phyloP scores from a whole-genome alignment of 2,113 vertebrate species.

The Edolisoma coerulescens region DNA sequence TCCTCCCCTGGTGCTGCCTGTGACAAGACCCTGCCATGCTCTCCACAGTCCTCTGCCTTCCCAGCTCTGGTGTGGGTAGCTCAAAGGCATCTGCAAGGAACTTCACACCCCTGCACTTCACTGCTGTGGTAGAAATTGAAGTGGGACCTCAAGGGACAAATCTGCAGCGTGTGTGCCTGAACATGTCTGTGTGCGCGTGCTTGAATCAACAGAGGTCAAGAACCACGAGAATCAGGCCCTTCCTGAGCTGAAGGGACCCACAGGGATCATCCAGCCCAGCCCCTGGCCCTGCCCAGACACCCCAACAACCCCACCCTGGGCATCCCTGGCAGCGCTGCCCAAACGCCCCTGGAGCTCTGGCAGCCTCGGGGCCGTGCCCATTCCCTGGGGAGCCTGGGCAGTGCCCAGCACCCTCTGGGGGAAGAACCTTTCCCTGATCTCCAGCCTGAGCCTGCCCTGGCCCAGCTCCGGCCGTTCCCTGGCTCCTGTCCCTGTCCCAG shows the following conservation, averaged over 20 bases:
- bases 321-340: not conserved
- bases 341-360: not conserved
- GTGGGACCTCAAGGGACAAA: not conserved
- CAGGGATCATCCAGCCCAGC: not conserved
- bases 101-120: not conserved
- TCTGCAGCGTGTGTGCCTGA: rapidly evolving
- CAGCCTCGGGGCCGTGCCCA: not conserved
- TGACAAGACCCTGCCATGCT: not conserved
- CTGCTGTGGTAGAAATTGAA: not conserved
- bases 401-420: not conserved
- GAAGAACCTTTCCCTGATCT: not conserved
- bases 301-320: not conserved
- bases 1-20: not conserved
- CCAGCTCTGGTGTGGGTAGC: not conserved
- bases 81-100: not conserved
- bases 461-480: not conserved
- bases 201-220: not conserved
- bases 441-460: not conserved
- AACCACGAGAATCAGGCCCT: not conserved
- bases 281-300: not conserved
- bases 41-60: not conserved
- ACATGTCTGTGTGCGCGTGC: not conserved
- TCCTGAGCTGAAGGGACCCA: not conserved
- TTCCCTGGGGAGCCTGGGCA: not conserved
- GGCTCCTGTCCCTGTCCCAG: not conserved